These are phyloP conservation scores for Athalia circularis DNA, from an alignment of 2,888 invertebrate species.

Conservation along the genomic window DNA sequence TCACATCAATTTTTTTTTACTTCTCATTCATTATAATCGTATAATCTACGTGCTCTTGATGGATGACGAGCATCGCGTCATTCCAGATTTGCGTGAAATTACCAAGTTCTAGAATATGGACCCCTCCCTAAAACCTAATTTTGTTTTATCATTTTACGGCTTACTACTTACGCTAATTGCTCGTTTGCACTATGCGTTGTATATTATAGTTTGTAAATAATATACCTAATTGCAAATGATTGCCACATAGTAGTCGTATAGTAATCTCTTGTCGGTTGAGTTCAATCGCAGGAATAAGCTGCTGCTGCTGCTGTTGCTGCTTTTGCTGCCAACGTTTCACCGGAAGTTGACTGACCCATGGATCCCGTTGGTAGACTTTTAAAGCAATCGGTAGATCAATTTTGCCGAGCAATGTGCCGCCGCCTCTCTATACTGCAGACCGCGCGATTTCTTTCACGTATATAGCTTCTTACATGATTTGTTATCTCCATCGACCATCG, in stretches of 20 bases:
- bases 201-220: constrained; percentile 12
- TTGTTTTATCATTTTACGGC: neutral
- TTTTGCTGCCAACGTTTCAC: constrained; percentile 26
- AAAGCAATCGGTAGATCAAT: constrained; percentile 32
- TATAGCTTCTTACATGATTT: constrained; percentile 8
- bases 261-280: constrained; percentile 28
- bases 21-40: neutral
- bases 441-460: constrained; percentile 24
- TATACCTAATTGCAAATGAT: constrained; percentile 14
- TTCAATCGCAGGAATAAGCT: constrained; percentile 10
- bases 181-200: constrained; percentile 1
- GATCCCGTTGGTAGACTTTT: constrained; percentile 40
- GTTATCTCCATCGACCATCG: constrained; percentile 19
- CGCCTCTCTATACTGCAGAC: neutral
- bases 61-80: neutral
- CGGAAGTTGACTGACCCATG: constrained; percentile 44
- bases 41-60: neutral
- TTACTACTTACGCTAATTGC: neutral
- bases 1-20: neutral
- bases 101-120: neutral
- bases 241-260: constrained; percentile 18
- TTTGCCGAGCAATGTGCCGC: neutral
- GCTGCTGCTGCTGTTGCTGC: no score
- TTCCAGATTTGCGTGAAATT: neutral
- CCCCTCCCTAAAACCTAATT: neutral